Evolutionary conservation across 2,113 vertebrate genomes (phyloP).

Genomic region (Pseudopodoces humilis): DNA sequence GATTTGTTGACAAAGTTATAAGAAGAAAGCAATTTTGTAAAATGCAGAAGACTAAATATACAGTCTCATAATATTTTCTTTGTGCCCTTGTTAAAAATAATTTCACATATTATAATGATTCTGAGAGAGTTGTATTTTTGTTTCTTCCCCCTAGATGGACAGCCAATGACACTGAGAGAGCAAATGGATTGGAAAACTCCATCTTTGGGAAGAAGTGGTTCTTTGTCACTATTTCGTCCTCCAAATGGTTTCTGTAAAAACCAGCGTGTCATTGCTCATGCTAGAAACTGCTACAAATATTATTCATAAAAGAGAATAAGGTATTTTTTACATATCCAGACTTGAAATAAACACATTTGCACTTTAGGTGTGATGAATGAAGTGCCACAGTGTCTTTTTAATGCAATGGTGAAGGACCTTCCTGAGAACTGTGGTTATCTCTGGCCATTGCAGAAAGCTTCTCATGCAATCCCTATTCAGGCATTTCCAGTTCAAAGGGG

Average conservation of each 20-base stretch:
- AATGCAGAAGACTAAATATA: neutral
- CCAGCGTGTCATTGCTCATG: fast-evolving
- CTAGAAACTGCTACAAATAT: neutral
- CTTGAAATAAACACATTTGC: neutral
- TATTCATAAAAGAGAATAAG: neutral
- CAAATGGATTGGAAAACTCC: neutral
- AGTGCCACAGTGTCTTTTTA: neutral
- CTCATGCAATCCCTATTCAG: neutral
- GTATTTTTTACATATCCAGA: neutral
- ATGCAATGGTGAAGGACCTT: neutral
- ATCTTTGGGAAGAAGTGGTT: neutral
- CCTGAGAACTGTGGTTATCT: neutral
- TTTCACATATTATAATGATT: neutral
- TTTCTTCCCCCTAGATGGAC: neutral
- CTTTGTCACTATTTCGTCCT: neutral
- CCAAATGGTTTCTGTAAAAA: neutral
- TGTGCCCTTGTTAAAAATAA: neutral
- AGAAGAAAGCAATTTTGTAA: neutral
- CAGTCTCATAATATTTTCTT: neutral
- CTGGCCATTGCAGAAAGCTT: neutral
- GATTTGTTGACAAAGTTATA: neutral
- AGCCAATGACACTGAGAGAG: neutral
- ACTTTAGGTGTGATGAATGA: neutral
- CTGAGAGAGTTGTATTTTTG: neutral
- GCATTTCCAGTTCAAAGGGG: neutral